phyloP scores from a whole-genome alignment of 1,140 invertebrate species.

The Tetramorium simillimum region DNA sequence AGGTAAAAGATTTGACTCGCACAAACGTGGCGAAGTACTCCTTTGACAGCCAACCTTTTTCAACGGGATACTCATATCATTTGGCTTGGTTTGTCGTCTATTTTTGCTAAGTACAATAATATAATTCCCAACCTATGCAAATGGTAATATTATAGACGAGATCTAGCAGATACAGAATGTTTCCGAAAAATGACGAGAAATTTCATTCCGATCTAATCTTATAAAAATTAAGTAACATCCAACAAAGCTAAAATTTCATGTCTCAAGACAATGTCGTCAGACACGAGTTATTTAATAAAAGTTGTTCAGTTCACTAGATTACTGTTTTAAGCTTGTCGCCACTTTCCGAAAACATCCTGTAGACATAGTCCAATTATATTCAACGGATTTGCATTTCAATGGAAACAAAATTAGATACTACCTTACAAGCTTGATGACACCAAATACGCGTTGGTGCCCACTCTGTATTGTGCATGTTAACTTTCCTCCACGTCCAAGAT shows the following conservation, averaged over 20 bases:
- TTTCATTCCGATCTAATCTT: too few species aligned
- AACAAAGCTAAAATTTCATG: too few species aligned
- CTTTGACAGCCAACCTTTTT: conserved; percentile 75
- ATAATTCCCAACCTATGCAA: conserved; percentile 81
- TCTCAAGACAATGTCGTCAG: too few species aligned
- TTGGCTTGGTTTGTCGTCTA: conserved; percentile 76
- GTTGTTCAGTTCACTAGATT: too few species aligned
- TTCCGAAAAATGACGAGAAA: too few species aligned
- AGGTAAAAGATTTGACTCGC: conserved; percentile 58
- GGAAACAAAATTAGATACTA: conserved; percentile 78
- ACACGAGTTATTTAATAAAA: too few species aligned
- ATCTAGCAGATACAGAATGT: not conserved
- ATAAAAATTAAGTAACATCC: too few species aligned
- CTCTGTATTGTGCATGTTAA: conserved; percentile 91
- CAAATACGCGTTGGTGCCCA: conserved; percentile 94
- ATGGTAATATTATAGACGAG: conserved; percentile 39
- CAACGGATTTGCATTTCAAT: not conserved
- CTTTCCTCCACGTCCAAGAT: conserved; percentile 93
- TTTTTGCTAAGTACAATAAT: conserved; percentile 84
- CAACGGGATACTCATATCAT: conserved; percentile 81
- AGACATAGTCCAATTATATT: not conserved
- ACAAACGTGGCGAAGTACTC: conserved; percentile 65
- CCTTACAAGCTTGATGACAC: conserved; percentile 96
- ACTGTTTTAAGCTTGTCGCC: too few species aligned
- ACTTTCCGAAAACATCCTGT: too few species aligned